A percentile compares a stretch with the other conserved stretches of the same genome.
These are phyloP conservation scores for Brotula barbata DNA, from an alignment of 2,797 vertebrate genomes.

Conservation along the genomic window DNA sequence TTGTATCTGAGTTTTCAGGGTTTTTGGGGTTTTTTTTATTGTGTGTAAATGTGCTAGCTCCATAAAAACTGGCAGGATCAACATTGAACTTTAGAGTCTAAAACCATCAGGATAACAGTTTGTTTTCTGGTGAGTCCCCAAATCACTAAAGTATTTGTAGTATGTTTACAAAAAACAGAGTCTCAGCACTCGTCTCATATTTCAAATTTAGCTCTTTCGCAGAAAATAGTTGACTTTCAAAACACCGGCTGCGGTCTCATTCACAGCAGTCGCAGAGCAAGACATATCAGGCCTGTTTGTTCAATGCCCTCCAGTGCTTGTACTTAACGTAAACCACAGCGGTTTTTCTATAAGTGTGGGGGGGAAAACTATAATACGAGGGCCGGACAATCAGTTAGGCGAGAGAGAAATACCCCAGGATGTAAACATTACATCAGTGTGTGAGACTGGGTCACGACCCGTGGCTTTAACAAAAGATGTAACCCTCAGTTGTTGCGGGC, in stretches of 20 bases:
- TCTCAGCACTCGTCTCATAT: slow-evolving; percentile 28
- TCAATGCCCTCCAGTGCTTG: slow-evolving; percentile 63
- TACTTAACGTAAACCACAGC: slow-evolving; percentile 64
- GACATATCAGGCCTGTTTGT: slow-evolving; percentile 62
- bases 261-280: slow-evolving; percentile 50
- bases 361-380: slow-evolving; percentile 53
- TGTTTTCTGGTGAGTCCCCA: slow-evolving; percentile 12
- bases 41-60: background rate
- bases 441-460: slow-evolving; percentile 68
- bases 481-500: slow-evolving; percentile 66
- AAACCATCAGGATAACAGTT: slow-evolving; percentile 24
- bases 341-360: slow-evolving; percentile 65
- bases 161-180: slow-evolving; percentile 28
- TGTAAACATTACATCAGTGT: slow-evolving; percentile 73
- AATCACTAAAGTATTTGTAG: slow-evolving; percentile 2
- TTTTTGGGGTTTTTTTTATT: too few relatives aligned
- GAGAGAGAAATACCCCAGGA: slow-evolving; percentile 68
- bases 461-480: slow-evolving; percentile 67
- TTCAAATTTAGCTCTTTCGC: slow-evolving; percentile 38
- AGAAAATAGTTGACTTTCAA: slow-evolving; percentile 36
- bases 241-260: slow-evolving; percentile 47
- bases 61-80: background rate
- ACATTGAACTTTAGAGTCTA: slow-evolving; percentile 13
- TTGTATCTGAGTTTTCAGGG: slow-evolving; percentile 24
- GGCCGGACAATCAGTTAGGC: slow-evolving; percentile 68